A percentile compares a stretch with the other conserved stretches of the same genome.
phyloP scores from a whole-genome alignment of 2,888 invertebrate genomes.

The Chalcosyrphus nemorum region DNA sequence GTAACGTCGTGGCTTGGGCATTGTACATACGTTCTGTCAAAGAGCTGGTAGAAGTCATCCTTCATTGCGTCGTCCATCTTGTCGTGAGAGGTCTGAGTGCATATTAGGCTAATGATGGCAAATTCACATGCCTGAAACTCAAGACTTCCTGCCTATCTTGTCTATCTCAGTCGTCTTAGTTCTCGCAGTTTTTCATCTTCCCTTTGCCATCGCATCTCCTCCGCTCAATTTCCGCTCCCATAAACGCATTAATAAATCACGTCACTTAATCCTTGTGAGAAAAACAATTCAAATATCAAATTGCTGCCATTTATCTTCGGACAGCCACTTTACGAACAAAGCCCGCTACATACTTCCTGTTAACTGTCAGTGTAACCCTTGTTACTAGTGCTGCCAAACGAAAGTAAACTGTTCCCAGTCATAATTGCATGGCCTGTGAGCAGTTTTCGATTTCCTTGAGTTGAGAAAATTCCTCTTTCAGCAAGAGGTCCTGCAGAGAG shows the following conservation, averaged over 20 bases:
- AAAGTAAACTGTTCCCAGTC: slow-evolving; percentile 39
- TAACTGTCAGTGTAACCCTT: slow-evolving; percentile 36
- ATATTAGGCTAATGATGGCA: too few species aligned
- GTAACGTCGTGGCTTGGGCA: too few species aligned
- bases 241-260: slow-evolving; percentile 43
- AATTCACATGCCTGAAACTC: too few species aligned
- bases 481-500: slow-evolving; percentile 60
- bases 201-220: too few species aligned
- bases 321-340: slow-evolving; percentile 2
- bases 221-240: slow-evolving; percentile 33
- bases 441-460: slow-evolving; percentile 27
- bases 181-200: too few species aligned
- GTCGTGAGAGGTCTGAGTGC: too few species aligned
- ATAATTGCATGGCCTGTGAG: slow-evolving; percentile 35
- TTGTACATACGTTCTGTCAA: too few species aligned
- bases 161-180: too few species aligned
- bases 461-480: slow-evolving; percentile 37
- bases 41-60: too few species aligned
- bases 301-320: slow-evolving; percentile 51
- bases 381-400: slow-evolving; percentile 25
- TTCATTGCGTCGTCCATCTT: too few species aligned
- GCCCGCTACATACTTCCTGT: background rate
- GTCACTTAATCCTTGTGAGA: slow-evolving; percentile 61
- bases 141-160: too few species aligned
- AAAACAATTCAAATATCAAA: slow-evolving; percentile 59